A percentile compares a stretch with the other conserved stretches of the same genome.
These are phyloP conservation scores for Penaeus vannamei DNA, from an alignment of 1,140 invertebrate genomes.

Conservation along the genomic window DNA sequence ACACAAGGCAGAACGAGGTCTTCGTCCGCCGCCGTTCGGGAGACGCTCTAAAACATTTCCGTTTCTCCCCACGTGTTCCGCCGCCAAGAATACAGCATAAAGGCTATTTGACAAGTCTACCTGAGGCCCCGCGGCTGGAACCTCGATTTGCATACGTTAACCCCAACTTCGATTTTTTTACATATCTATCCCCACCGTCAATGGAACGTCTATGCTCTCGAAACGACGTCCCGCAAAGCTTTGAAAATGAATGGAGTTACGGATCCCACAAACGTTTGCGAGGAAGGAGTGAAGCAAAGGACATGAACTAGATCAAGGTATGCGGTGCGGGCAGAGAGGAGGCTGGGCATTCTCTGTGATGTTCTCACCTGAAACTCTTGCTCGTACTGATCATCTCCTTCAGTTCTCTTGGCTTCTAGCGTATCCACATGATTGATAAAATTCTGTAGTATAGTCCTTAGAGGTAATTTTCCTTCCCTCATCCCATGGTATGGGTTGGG, in stretches of 20 bases:
- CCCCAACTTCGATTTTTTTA: neutral
- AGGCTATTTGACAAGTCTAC: constrained; percentile 1
- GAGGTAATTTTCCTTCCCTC: constrained; percentile 71
- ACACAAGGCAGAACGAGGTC: too few relatives aligned
- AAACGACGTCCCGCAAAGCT: neutral
- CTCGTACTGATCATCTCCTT: constrained; percentile 73
- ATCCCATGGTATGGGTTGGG: constrained; percentile 63
- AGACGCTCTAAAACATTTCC: too few relatives aligned
- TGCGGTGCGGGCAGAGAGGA: constrained; percentile 43
- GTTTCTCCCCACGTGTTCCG: too few relatives aligned
- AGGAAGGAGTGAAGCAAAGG: neutral
- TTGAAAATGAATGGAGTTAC: too few relatives aligned
- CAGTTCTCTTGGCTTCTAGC: constrained; percentile 72
- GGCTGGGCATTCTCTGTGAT: constrained; percentile 5
- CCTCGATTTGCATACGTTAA: constrained; percentile 12
- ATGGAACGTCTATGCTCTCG: too few relatives aligned
- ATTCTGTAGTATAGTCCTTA: constrained; percentile 74
- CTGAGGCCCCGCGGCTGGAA: neutral
- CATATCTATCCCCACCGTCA: too few relatives aligned
- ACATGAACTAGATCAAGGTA: constrained; percentile 53
- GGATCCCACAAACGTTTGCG: too few relatives aligned
- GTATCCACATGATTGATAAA: constrained; percentile 76
- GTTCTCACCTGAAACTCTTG: constrained; percentile 75
- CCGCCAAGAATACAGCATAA: too few relatives aligned
- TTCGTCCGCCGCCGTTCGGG: too few relatives aligned